Evolutionary conservation across 1,140 invertebrate genomes (phyloP).

Genomic region (Bombus terrestris): DNA sequence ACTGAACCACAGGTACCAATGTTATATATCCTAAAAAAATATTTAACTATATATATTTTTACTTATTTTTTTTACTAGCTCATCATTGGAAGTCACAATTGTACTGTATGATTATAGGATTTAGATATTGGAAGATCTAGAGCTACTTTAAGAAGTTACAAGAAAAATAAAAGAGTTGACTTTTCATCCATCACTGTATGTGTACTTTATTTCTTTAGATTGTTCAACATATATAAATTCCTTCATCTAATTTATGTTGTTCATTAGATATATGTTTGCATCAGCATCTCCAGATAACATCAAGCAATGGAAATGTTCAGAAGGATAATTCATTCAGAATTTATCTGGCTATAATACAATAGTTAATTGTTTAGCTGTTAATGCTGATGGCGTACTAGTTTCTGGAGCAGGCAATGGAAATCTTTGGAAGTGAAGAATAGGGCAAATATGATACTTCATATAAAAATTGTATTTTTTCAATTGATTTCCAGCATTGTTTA

Average conservation of each 20-base stretch:
- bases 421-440: conserved; percentile 99
- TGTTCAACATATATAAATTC: background rate
- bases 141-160: conserved; percentile 98
- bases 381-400: conserved; percentile 96
- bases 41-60: conserved; percentile 9
- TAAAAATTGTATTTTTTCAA: conserved; percentile 2
- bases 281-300: conserved; percentile 99
- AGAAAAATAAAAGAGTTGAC: conserved; percentile 97
- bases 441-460: conserved; percentile 79
- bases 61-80: conserved; percentile 80
- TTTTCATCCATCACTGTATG: conserved; percentile 94
- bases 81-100: conserved; percentile 92
- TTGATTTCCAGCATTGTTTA: conserved; percentile 5
- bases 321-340: conserved; percentile 99
- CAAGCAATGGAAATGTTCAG: conserved; percentile 99
- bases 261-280: conserved; percentile 94
- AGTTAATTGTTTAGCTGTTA: conserved; percentile 97
- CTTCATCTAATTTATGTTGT: conserved; percentile 23
- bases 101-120: conserved; percentile 97
- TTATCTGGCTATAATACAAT: conserved; percentile 98
- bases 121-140: conserved; percentile 97
- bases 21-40: background rate
- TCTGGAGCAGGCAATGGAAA: conserved; percentile 99
- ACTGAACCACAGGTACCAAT: conserved; percentile 93
- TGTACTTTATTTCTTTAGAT: conserved; percentile 59